phyloP scores from a whole-genome alignment of 2,113 vertebrate genomes.

The Taxidea taxus region DNA sequence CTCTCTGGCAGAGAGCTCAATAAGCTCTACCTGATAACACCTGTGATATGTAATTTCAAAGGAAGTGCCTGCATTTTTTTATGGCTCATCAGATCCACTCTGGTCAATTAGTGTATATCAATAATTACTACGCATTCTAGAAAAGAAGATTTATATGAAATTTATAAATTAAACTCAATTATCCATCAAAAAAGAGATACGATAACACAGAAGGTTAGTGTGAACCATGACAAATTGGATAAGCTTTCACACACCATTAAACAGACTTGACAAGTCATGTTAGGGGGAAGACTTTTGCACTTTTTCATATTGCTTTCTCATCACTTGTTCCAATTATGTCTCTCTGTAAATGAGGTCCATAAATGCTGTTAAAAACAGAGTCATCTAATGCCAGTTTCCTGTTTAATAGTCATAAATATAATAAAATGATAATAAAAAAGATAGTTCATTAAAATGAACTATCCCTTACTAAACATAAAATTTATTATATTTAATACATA shows the following conservation, averaged over 20 bases:
- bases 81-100: not conserved
- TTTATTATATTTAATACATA: constrained; percentile 69
- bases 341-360: constrained; percentile 50
- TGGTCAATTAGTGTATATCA: constrained; percentile 16
- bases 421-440: constrained; percentile 63
- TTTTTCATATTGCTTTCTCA: constrained; percentile 62
- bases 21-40: not conserved
- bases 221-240: constrained; percentile 54
- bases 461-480: not conserved
- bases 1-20: not conserved
- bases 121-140: constrained; percentile 32
- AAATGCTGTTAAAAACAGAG: constrained; percentile 44
- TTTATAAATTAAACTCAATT: constrained; percentile 66
- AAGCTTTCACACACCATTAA: constrained; percentile 45
- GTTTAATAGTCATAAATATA: constrained; percentile 62
- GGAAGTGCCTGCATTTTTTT: not conserved
- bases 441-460: not conserved
- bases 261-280: not conserved
- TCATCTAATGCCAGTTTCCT: constrained; percentile 10
- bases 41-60: constrained; percentile 38
- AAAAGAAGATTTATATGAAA: not conserved
- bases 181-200: constrained; percentile 18
- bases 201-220: constrained; percentile 9
- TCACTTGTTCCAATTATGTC: not conserved
- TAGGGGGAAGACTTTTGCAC: not conserved